phyloP scores from a whole-genome alignment of 1,140 invertebrate genomes.

The Brachionus koreanus region DNA sequence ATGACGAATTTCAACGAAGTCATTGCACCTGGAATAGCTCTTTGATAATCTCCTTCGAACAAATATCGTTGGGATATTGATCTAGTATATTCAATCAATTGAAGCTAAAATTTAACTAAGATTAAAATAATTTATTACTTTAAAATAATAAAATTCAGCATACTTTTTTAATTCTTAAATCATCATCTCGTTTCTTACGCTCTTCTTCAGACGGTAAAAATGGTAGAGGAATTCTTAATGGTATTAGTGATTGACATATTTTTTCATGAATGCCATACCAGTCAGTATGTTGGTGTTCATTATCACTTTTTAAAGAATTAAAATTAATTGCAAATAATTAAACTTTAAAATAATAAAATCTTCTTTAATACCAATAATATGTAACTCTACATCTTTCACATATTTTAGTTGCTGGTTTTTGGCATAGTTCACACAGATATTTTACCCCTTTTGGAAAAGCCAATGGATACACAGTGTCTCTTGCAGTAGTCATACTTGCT shows the following conservation, averaged over 20 bases:
- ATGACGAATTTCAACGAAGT: constrained; percentile 57
- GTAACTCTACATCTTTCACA: constrained; percentile 57
- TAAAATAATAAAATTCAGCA: background rate
- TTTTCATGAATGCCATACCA: constrained; percentile 59
- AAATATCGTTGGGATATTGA: constrained; percentile 45
- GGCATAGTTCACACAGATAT: constrained; percentile 56
- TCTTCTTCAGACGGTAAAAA: constrained; percentile 58
- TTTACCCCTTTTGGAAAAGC: constrained; percentile 57
- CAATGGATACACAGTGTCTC: constrained; percentile 49
- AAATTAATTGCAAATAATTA: too few species aligned
- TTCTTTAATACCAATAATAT: constrained; percentile 55
- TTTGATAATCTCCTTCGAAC: constrained; percentile 58
- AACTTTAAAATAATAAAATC: constrained; percentile 24
- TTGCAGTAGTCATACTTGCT: background rate
- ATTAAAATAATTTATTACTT: background rate
- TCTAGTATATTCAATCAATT: constrained; percentile 23
- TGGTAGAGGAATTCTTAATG: constrained; percentile 51
- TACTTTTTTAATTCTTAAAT: constrained; percentile 46
- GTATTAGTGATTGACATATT: constrained; percentile 55
- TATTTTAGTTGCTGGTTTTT: constrained; percentile 56
- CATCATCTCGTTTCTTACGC: constrained; percentile 48
- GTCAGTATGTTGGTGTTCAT: constrained; percentile 58
- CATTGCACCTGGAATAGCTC: constrained; percentile 58
- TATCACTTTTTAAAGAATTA: constrained; percentile 53
- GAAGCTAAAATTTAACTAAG: background rate